phyloP scores from a whole-genome alignment of 2,797 vertebrate genomes.

The Sebastes minor region DNA sequence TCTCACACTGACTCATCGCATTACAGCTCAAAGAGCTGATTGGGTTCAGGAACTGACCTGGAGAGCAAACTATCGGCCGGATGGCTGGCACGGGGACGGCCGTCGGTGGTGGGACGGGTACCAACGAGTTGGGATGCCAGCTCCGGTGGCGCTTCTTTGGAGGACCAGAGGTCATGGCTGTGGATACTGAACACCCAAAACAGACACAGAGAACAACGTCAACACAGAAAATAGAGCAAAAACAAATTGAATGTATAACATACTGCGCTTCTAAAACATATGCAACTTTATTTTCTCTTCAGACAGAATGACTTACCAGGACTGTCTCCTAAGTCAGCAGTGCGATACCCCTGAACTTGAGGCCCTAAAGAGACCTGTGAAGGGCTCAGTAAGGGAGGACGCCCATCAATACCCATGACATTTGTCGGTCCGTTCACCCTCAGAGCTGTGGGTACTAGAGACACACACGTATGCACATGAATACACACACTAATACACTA shows the following conservation, averaged over 20 bases:
- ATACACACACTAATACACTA: neutral
- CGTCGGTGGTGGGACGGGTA: slow-evolving; percentile 84
- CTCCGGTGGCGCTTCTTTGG: slow-evolving; percentile 98
- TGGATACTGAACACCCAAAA: slow-evolving; percentile 61
- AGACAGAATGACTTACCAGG: slow-evolving; percentile 62
- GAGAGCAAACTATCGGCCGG: slow-evolving; percentile 84
- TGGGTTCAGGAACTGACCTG: slow-evolving; percentile 82
- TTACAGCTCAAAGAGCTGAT: neutral
- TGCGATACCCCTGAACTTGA: slow-evolving; percentile 84
- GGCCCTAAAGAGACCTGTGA: slow-evolving; percentile 81
- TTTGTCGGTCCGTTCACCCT: slow-evolving; percentile 85
- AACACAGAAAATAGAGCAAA: neutral
- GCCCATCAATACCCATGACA: slow-evolving; percentile 83
- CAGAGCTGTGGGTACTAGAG: slow-evolving; percentile 84
- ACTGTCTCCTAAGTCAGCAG: slow-evolving; percentile 87
- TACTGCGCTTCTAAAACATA: neutral
- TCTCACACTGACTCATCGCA: neutral
- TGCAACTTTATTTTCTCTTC: neutral
- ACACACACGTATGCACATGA: slow-evolving; percentile 19
- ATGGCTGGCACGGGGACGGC: slow-evolving; percentile 88
- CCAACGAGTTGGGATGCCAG: slow-evolving; percentile 89
- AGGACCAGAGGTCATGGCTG: slow-evolving; percentile 90
- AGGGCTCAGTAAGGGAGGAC: slow-evolving; percentile 83
- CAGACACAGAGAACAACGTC: neutral
- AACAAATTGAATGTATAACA: neutral